A percentile compares a stretch with the other conserved stretches of the same genome.
Evolutionary conservation across 2,888 invertebrate species (phyloP).

Genomic region (Pristionchus arcanus): DNA sequence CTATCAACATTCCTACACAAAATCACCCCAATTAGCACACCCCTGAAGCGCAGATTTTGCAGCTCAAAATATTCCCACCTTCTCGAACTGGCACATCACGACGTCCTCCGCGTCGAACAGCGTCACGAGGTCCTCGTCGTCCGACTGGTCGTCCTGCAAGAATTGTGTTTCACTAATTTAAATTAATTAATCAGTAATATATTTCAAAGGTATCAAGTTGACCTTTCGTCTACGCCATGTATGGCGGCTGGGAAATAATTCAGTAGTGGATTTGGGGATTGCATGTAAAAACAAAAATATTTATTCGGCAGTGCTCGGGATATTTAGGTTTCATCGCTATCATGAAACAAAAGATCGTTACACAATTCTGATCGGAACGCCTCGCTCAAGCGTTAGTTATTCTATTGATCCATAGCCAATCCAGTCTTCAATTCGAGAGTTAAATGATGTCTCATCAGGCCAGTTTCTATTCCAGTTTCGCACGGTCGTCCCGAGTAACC

Average conservation of each 20-base stretch:
- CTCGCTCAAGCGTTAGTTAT: too few relatives aligned
- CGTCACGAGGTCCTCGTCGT: constrained; percentile 90
- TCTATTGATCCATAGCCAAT: too few relatives aligned
- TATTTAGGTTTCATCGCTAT: not conserved
- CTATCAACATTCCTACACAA: too few relatives aligned
- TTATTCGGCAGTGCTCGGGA: not conserved
- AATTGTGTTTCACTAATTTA: not conserved
- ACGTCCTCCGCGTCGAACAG: constrained; percentile 99
- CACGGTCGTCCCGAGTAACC: not conserved
- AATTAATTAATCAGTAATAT: not conserved
- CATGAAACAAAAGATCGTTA: not conserved
- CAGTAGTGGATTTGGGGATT: too few relatives aligned
- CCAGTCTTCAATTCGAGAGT: too few relatives aligned
- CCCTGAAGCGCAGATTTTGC: too few relatives aligned
- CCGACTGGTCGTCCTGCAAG: constrained; percentile 89
- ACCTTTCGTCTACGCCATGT: too few relatives aligned
- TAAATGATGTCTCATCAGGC: not conserved
- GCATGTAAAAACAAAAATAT: not conserved
- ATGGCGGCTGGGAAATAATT: too few relatives aligned
- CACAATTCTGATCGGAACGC: not conserved
- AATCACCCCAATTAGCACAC: too few relatives aligned
- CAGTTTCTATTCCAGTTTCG: not conserved
- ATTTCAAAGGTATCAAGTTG: not conserved
- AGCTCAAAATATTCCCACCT: constrained; percentile 83
- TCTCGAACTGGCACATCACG: constrained; percentile 99